Base-by-base conservation (phyloP, 2,113 vertebrate species). In the Coryphaenoides rupestris region DNA sequence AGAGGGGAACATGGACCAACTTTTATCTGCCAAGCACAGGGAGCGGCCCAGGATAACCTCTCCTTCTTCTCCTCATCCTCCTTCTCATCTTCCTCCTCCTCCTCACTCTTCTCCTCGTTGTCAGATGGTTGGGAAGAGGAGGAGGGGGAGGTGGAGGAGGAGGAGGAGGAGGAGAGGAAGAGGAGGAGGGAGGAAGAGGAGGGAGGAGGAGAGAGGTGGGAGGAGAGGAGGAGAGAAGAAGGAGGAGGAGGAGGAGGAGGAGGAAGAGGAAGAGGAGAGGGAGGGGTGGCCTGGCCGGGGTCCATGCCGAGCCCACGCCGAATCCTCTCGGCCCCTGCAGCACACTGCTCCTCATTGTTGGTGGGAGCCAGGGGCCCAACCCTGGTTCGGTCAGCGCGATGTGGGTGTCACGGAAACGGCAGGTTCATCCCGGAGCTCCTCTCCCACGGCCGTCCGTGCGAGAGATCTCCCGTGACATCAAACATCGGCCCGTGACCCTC, bases 1-100 rank as follows among this genome's bases (percentile, higher is more conserved):
- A 50, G 40, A 33, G 57, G 22, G 28, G 77, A 74, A 81, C 70
- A 73, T 56, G 79, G 73, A 70, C 55, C 53, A 23, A 74, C 13
- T 56, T 21, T 55, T 68, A 70, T 72, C 69, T 76, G 77, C 79
- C 75, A 66, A 73, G 65, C 63, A 40, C 70, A 28, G 79, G 88
- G 86, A 85, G 87, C 63, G 81, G 76, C 81, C 80, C 40, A 79
- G 79, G 82, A 83, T 69, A 60, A 72, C 73, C 70, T n/a, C 47
- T n/a, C n/a, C n/a, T n/a, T n/a, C n/a, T n/a, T n/a, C n/a, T n/a
- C n/a, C n/a, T n/a, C n/a, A n/a, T n/a, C n/a, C n/a, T n/a, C n/a
- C n/a, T n/a, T n/a, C 75, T 56, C 22, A 7, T 58, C 62, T 15
- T 40, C 33, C 52, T 50, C 58, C 71, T 46, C 19, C 45, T 50